phyloP scores from a whole-genome alignment of 92 coral and sea anemone genomes.

The Epizoanthus ramosus region DNA sequence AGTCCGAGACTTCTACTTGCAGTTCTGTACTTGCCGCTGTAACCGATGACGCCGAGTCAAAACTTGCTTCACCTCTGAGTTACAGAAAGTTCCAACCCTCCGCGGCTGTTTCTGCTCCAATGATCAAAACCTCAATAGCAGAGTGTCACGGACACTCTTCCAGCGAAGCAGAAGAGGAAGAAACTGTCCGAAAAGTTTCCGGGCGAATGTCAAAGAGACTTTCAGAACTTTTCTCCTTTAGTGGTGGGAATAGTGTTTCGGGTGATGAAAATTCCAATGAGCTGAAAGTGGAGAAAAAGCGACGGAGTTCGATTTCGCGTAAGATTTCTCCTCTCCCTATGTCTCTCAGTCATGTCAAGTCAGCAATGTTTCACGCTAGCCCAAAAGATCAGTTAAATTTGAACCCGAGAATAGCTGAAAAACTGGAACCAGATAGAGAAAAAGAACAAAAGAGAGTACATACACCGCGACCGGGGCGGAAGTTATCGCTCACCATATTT shows the following conservation, averaged over 20 bases:
- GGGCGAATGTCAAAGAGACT: slow-evolving; percentile 69
- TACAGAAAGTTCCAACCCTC: slow-evolving; percentile 8
- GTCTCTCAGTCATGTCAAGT: slow-evolving; percentile 39
- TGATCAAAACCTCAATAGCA: slow-evolving; percentile 35
- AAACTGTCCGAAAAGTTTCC: slow-evolving; percentile 47
- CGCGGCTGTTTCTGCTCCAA: background rate
- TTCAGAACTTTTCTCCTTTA: slow-evolving; percentile 74
- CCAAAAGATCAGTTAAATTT: slow-evolving; percentile 11
- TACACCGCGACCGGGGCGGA: slow-evolving; percentile 50
- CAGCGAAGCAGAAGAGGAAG: slow-evolving; percentile 84
- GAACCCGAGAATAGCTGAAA: slow-evolving; percentile 33
- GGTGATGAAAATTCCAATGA: slow-evolving; percentile 50
- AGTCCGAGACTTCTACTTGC: slow-evolving; percentile 64
- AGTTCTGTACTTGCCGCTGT: slow-evolving; percentile 60
- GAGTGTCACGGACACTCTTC: slow-evolving; percentile 66
- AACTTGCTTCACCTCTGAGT: slow-evolving; percentile 9
- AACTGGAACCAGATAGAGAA: slow-evolving; percentile 51
- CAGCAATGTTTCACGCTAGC: slow-evolving; percentile 57
- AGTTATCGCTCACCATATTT: slow-evolving; percentile 74
- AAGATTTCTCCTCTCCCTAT: slow-evolving; percentile 71
- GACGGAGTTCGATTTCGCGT: slow-evolving; percentile 67
- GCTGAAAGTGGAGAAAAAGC: slow-evolving; percentile 55
- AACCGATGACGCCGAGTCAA: slow-evolving; percentile 5
- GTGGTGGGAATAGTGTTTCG: slow-evolving; percentile 42
- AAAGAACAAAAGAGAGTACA: slow-evolving; percentile 40